These are phyloP conservation scores for Ephydatia muelleri DNA, from an alignment of 37 sponge, comb jelly and placozoan genomes.

Conservation along the genomic window DNA sequence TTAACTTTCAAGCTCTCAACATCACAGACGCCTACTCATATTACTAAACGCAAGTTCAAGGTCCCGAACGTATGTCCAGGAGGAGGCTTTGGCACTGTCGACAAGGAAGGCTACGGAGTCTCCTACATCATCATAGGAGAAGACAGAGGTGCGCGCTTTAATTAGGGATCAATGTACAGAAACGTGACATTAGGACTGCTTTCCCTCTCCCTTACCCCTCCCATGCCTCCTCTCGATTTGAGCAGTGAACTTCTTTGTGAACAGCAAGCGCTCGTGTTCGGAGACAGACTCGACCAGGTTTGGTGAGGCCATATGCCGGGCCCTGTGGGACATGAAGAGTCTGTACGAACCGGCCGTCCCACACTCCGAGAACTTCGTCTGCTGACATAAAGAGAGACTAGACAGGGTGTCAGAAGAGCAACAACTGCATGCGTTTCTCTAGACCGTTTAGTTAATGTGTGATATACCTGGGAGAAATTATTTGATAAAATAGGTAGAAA, in stretches of 20 bases:
- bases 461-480: no score
- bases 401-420: no score
- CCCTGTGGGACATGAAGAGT: conserved; percentile 53
- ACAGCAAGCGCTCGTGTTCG: conserved; percentile 56
- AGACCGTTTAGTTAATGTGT: no score
- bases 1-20: conserved; percentile 66
- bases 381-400: no score
- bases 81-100: conserved; percentile 90
- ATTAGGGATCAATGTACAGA: no score
- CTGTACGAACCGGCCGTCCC: conserved; percentile 11
- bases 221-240: conserved; percentile 47
- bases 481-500: no score
- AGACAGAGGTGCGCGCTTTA: conserved; percentile 72
- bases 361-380: background rate
- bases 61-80: conserved; percentile 26
- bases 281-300: conserved; percentile 45
- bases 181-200: no score
- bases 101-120: conserved; percentile 90
- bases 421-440: no score
- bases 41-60: conserved; percentile 15
- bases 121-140: conserved; percentile 86
- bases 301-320: conserved; percentile 21
- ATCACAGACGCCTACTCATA: conserved; percentile 74
- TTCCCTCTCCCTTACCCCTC: no score
- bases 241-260: conserved; percentile 61